phyloP scores from a whole-genome alignment of 1,140 invertebrate genomes.

The Aphidius gifuensis region DNA sequence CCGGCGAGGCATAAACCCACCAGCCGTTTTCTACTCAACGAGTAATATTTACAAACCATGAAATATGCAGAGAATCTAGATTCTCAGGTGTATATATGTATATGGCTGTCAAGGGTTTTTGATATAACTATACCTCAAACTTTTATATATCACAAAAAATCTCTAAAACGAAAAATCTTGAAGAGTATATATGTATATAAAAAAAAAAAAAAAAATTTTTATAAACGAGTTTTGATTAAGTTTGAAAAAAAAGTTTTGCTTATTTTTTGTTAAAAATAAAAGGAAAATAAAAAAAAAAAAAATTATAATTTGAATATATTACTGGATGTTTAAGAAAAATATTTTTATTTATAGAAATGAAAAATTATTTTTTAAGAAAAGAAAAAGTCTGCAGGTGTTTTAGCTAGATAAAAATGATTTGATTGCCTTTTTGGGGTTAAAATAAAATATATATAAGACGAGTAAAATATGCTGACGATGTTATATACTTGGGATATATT shows the following conservation, averaged over 20 bases:
- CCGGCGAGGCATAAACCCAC: constrained; percentile 29
- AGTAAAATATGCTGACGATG: constrained; percentile 41
- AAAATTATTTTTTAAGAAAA: too few species aligned
- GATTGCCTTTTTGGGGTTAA: too few species aligned
- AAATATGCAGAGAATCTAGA: constrained; percentile 29
- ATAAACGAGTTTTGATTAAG: constrained; percentile 1
- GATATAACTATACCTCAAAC: constrained; percentile 1
- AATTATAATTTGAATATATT: neutral
- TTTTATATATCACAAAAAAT: neutral
- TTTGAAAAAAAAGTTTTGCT: constrained; percentile 5
- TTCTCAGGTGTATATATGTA: neutral
- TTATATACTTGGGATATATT: constrained; percentile 13
- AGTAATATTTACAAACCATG: constrained; percentile 32
- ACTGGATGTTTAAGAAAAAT: too few species aligned
- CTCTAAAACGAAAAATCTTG: constrained; percentile 1
- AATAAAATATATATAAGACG: constrained; percentile 4
- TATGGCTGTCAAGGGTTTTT: too few species aligned
- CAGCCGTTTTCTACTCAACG: constrained; percentile 22
- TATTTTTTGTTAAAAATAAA: constrained; percentile 9
- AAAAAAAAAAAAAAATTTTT: neutral
- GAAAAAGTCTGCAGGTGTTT: too few species aligned
- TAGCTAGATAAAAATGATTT: too few species aligned
- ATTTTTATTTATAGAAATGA: too few species aligned
- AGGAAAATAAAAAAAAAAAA: constrained; percentile 9
- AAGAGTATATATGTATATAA: too few species aligned